Conservation (phyloP, 2,888 invertebrate genomes). For the Rhagium mordax region DNA sequence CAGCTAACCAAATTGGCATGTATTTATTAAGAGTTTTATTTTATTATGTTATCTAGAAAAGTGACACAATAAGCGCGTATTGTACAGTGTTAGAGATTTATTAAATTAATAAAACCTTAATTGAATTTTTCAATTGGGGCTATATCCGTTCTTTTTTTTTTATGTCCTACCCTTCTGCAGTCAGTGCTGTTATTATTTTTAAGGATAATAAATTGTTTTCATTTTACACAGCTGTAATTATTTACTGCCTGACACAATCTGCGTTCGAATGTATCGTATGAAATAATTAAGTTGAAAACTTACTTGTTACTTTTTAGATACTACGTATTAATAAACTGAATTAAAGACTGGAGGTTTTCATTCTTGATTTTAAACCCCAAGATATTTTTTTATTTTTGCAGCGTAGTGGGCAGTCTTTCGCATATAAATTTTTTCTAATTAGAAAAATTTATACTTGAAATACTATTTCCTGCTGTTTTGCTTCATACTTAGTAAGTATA, state of each 20-base stretch:
- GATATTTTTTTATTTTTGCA: no score
- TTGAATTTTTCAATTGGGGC: conserved; percentile 59
- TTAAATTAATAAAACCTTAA: conserved; percentile 60
- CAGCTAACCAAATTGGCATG: conserved; percentile 57
- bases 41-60: conserved; percentile 65
- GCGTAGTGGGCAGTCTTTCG: no score
- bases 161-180: conserved; percentile 54
- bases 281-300: conserved; percentile 3
- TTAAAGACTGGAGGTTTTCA: conserved; percentile 4
- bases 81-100: conserved; percentile 65
- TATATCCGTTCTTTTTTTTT: conserved; percentile 54
- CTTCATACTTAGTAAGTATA: no score
- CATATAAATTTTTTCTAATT: no score
- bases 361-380: not conserved
- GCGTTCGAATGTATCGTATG: conserved; percentile 13
- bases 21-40: conserved; percentile 58
- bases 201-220: conserved; percentile 54
- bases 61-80: conserved; percentile 72
- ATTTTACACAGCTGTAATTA: conserved; percentile 42
- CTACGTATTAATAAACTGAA: conserved; percentile 7
- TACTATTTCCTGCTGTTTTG: no score
- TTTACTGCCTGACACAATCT: conserved; percentile 13
- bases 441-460: no score
- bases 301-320: conserved; percentile 1
- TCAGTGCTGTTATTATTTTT: conserved; percentile 57